Evolutionary conservation across 2,888 invertebrate species (phyloP).

Genomic region (Cheilosia soror): DNA sequence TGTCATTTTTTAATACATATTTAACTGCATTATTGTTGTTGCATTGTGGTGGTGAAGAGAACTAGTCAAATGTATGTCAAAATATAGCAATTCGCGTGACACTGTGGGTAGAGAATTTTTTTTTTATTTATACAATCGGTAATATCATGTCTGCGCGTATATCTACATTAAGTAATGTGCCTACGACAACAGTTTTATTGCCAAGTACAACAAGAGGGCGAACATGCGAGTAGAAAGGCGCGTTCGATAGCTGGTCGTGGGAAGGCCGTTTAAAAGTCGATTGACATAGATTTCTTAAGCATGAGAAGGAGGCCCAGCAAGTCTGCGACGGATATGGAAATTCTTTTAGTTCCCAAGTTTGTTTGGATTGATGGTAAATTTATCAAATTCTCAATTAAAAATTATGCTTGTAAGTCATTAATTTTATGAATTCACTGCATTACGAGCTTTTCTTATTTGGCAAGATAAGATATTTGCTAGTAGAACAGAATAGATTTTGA

Average conservation of each 20-base stretch:
- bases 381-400: too few species aligned
- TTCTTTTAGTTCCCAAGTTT: background rate
- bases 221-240: constrained; percentile 18
- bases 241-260: constrained; percentile 24
- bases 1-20: constrained; percentile 30
- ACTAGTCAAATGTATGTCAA: constrained; percentile 8
- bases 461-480: too few species aligned
- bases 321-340: constrained; percentile 23
- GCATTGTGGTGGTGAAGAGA: constrained; percentile 4
- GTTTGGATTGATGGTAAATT: background rate
- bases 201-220: constrained; percentile 1
- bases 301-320: constrained; percentile 5
- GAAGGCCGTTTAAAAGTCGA: constrained; percentile 15
- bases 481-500: too few species aligned
- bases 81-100: constrained; percentile 10
- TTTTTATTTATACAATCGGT: constrained; percentile 21
- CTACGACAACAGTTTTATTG: constrained; percentile 32
- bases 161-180: constrained; percentile 2
- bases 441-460: too few species aligned
- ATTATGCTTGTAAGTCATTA: too few species aligned
- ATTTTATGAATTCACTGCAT: too few species aligned
- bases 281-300: constrained; percentile 14
- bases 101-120: constrained; percentile 16
- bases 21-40: constrained; percentile 1
- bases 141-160: background rate